Base-by-base conservation (phyloP, 37 sponge, comb jelly and placozoan species). In the Geodia barretti region DNA sequence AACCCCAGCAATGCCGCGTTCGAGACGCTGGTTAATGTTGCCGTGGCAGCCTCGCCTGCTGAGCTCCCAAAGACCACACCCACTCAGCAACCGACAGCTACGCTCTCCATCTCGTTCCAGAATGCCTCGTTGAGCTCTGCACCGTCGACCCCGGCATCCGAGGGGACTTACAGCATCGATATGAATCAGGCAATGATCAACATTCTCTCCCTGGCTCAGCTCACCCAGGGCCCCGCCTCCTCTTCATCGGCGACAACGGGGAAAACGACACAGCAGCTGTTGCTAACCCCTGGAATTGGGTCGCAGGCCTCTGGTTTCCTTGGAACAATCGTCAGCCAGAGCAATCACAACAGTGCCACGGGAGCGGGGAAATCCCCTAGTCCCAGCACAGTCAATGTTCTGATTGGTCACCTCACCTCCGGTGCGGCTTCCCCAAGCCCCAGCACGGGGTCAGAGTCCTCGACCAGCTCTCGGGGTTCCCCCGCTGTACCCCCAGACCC, bases 21-120 rank as follows among this genome's bases (percentile, higher is more conserved):
- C 66, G 93, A 89, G 76, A 74, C 90, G 33, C 83, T 93, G 1
- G 91, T 91, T 9, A 91, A 91, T 41, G 91, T 82, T 0, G 91
- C 91, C 4, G 83, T 75, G 25, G 91, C 91, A 69, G 87, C 91
- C 21, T 60, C 77, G 23, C 91, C 87, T 0, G 90, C 86, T n/a
- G 86, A 85, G 25, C 70, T 90, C 20, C 86, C 83, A 0, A 71
- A 72, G 31, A 75, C 54, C 9, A 30, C 80, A 47, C 33, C 37
- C 7, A n/a, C 70, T 78, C 73, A 38, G 33, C 65, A 77, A 11
- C 64, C 71, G 2, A n/a, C 71, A 28, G 23, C 37, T 20, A 39
- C 40, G 41, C 31, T 23, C 72, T 41, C 72, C 41, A 33, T 38
- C 40, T 41, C 42, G 1, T 47, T 47, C 54, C 54, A 47, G 54